A percentile compares a stretch with the other conserved stretches of the same genome.
Conservation (phyloP, 1,140 invertebrate genomes). For the Eriocheir sinensis region DNA sequence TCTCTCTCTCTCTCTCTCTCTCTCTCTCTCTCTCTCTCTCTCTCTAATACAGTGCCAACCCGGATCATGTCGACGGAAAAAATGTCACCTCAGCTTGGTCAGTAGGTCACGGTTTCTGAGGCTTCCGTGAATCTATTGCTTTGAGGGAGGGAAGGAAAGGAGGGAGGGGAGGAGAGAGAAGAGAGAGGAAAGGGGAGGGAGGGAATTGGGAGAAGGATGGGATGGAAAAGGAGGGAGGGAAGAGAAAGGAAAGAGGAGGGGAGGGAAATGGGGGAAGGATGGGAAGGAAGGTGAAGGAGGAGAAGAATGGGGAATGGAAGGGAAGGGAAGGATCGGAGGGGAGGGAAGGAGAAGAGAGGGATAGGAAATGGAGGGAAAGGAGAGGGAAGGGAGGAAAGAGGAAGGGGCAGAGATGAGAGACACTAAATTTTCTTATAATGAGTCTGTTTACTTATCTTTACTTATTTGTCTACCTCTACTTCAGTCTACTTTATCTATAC, state of each 20-base stretch:
- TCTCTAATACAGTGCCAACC: too few relatives aligned
- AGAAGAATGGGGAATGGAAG: not conserved
- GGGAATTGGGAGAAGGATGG: not conserved
- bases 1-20: conserved; percentile 27
- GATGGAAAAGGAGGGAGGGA: not conserved
- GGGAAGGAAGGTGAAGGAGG: conserved; percentile 8
- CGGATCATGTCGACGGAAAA: too few relatives aligned
- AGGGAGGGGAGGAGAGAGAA: not conserved
- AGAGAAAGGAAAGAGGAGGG: not conserved
- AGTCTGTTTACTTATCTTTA: too few relatives aligned
- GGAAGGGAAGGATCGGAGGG: not conserved
- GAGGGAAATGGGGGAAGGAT: not conserved
- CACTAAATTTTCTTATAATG: too few relatives aligned
- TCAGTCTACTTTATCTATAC: too few relatives aligned
- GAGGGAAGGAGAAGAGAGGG: not conserved
- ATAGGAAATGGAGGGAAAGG: not conserved
- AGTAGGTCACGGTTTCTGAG: too few relatives aligned
- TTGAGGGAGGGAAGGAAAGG: too few relatives aligned
- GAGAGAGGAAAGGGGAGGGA: not conserved
- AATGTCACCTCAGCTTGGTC: too few relatives aligned
- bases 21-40: conserved; percentile 37
- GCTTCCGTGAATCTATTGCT: too few relatives aligned
- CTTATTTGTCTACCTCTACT: too few relatives aligned
- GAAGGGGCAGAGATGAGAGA: not conserved
- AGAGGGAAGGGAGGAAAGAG: conserved; percentile 20